phyloP scores from a whole-genome alignment of 2,888 invertebrate genomes.

The Eudasyphora cyanicolor region DNA sequence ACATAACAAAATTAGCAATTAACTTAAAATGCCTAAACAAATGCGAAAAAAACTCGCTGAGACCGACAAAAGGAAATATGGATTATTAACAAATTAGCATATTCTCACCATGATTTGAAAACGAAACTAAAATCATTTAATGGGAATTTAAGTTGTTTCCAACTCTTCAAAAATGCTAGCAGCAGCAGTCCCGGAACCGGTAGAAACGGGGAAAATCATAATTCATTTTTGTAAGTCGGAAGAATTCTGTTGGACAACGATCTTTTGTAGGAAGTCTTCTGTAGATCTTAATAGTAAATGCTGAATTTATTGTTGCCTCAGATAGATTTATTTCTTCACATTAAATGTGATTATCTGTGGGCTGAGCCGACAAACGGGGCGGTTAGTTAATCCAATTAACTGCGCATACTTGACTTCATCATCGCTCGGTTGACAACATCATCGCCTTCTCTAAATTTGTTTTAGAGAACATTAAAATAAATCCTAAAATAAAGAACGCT shows the following conservation, averaged over 20 bases:
- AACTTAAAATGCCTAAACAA: constrained; percentile 16
- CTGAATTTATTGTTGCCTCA: constrained; percentile 6
- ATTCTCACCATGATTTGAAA: not conserved
- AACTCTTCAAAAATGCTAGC: not conserved
- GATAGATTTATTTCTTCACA: not conserved
- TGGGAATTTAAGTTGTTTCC: not conserved
- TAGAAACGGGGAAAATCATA: not conserved
- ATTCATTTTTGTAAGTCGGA: constrained; percentile 3
- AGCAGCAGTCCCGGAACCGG: not conserved
- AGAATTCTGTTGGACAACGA: too few species aligned
- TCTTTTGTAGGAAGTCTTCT: constrained; percentile 4
- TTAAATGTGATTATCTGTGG: not conserved
- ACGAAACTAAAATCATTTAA: constrained; percentile 10
- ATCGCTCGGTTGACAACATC: constrained; percentile 21
- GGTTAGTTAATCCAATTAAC: not conserved
- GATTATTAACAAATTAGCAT: constrained; percentile 4
- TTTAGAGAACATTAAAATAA: not conserved
- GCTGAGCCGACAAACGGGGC: too few species aligned
- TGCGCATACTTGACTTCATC: constrained; percentile 7
- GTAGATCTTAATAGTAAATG: not conserved
- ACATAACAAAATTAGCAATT: constrained; percentile 11
- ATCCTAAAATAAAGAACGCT: not conserved
- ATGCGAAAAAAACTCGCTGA: not conserved
- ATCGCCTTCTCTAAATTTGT: constrained; percentile 22
- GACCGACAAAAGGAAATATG: constrained; percentile 6